phyloP scores from a whole-genome alignment of 2,113 vertebrate genomes.

The Ploceus nigricollis region DNA sequence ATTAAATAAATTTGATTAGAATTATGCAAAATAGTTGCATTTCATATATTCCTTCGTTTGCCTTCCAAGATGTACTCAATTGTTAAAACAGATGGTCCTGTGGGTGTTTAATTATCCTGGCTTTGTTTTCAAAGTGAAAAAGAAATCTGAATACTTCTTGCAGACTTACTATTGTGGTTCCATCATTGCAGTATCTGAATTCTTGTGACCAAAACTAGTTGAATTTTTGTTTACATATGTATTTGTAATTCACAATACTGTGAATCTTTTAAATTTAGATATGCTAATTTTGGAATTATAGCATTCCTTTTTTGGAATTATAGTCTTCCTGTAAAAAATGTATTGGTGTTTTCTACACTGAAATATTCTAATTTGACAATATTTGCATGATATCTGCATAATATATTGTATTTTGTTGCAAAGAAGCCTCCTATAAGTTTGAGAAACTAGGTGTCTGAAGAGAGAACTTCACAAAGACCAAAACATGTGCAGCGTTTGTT shows the following conservation, averaged over 20 bases:
- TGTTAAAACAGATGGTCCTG: not conserved
- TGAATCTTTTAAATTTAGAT: not conserved
- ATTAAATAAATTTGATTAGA: not conserved
- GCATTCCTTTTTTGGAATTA: not conserved
- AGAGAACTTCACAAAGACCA: not conserved
- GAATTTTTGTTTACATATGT: not conserved
- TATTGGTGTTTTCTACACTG: not conserved
- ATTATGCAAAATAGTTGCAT: not conserved
- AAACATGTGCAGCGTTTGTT: not conserved
- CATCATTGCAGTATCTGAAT: not conserved
- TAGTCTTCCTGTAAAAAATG: not conserved
- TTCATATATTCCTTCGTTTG: not conserved
- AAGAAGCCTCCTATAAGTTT: not conserved
- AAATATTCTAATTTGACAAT: not conserved
- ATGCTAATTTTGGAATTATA: not conserved
- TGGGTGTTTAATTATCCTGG: conserved; percentile 4
- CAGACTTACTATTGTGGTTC: not conserved
- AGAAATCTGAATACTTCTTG: not conserved
- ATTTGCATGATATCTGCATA: not conserved
- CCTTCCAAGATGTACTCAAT: not conserved
- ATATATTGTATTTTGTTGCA: not conserved
- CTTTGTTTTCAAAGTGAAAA: not conserved
- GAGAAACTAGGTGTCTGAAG: not conserved
- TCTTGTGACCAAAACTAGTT: not conserved
- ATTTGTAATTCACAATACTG: not conserved